phyloP scores from a whole-genome alignment of 2,888 invertebrate genomes.

The Parnassius glacialis region DNA sequence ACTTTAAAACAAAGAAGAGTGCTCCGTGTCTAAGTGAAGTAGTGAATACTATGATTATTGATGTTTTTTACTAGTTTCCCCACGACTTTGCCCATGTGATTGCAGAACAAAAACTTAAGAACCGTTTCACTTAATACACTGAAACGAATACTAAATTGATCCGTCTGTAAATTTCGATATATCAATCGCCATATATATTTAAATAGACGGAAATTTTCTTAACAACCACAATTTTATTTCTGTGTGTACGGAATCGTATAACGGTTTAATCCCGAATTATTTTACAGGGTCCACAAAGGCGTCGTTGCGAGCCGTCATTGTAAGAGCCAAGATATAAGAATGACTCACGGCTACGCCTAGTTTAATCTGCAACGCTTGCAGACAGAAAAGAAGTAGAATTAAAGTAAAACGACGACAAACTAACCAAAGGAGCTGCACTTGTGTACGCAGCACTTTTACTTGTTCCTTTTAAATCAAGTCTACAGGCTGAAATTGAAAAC shows the following conservation, averaged over 20 bases:
- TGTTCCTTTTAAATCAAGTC: conserved; percentile 15
- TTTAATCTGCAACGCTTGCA: conserved; percentile 42
- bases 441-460: conserved; percentile 21
- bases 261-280: background rate
- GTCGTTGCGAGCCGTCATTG: background rate
- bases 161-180: too few relatives aligned
- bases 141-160: too few relatives aligned
- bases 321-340: conserved; percentile 1
- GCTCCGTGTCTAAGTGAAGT: too few relatives aligned
- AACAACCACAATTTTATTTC: too few relatives aligned
- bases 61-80: too few relatives aligned
- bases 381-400: conserved; percentile 32
- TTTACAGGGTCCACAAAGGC: background rate
- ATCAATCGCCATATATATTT: too few relatives aligned
- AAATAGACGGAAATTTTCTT: too few relatives aligned
- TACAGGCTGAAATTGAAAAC: conserved; percentile 27
- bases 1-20: too few relatives aligned
- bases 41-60: too few relatives aligned
- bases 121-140: too few relatives aligned
- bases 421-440: conserved; percentile 33
- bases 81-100: too few relatives aligned
- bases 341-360: conserved; percentile 46
- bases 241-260: background rate
- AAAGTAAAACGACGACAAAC: conserved; percentile 36
- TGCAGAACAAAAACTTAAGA: too few relatives aligned